Conservation (phyloP, 64 coral and sea anemone species). For the Montipora sp. region DNA sequence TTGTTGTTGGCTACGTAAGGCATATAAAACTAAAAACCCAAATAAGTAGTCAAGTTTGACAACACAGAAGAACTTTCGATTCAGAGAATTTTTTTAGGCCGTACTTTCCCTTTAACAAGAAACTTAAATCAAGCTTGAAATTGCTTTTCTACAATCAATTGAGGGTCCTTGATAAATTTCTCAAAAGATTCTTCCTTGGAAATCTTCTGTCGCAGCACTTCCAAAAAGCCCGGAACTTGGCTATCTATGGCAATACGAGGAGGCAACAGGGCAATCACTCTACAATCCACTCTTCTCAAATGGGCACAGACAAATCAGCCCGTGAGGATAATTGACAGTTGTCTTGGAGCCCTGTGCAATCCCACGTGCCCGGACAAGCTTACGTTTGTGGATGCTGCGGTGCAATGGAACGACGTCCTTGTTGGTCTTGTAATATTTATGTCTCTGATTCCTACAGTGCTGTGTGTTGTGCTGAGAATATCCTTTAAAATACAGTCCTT, state of each 20-base stretch:
- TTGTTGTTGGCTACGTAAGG: too few species aligned
- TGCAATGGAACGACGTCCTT: constrained; percentile 2
- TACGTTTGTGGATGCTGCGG: constrained; percentile 18
- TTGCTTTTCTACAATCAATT: too few species aligned
- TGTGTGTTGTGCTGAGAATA: not conserved
- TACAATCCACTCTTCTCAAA: constrained; percentile 4
- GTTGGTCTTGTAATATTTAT: not conserved
- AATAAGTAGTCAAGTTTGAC: too few species aligned
- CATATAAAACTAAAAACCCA: too few species aligned
- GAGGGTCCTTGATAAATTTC: not conserved
- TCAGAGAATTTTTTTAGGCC: too few species aligned
- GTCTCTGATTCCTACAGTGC: not conserved
- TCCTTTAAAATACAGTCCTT: not conserved
- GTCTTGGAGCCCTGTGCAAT: constrained; percentile 43
- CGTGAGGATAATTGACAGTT: constrained; percentile 22
- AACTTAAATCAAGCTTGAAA: too few species aligned
- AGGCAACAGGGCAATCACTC: not conserved
- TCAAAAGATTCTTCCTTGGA: not conserved
- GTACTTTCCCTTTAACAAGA: too few species aligned
- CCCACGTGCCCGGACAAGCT: constrained; percentile 21
- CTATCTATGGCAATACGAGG: constrained; percentile 6
- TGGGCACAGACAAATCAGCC: not conserved
- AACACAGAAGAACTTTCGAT: too few species aligned
- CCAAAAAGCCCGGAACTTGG: constrained; percentile 9
- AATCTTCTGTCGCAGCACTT: not conserved